phyloP scores from a whole-genome alignment of 2,797 vertebrate species.

The Etheostoma perlongum region DNA sequence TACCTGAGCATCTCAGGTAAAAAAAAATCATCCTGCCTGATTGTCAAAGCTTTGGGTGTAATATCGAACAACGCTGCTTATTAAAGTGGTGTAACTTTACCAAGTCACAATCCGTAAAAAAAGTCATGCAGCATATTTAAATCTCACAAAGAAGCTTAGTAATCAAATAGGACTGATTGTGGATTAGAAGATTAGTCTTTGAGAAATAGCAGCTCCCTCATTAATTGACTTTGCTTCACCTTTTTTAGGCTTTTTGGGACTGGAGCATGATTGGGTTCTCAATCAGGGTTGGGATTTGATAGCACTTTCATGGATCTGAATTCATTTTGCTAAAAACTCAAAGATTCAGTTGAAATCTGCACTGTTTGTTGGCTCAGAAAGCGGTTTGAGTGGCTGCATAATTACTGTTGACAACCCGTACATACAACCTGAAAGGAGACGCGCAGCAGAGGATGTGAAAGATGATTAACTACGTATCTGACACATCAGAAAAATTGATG shows the following conservation, averaged over 20 bases:
- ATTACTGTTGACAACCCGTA: slow-evolving; percentile 34
- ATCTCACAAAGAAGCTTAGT: slow-evolving; percentile 2
- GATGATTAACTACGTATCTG: slow-evolving; percentile 22
- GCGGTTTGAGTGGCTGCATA: slow-evolving; percentile 22
- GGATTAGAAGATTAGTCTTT: slow-evolving; percentile 14
- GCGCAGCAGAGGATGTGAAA: slow-evolving; percentile 24
- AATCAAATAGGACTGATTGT: slow-evolving; percentile 22
- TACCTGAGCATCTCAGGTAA: slow-evolving; percentile 91
- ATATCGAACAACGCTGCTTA: neutral
- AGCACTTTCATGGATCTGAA: slow-evolving; percentile 2
- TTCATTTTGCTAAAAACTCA: slow-evolving; percentile 4
- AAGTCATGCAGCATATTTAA: neutral
- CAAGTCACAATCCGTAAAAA: neutral
- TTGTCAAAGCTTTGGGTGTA: neutral
- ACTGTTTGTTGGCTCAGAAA: slow-evolving; percentile 10
- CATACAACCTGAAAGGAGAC: slow-evolving; percentile 44
- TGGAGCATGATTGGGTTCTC: slow-evolving; percentile 13
- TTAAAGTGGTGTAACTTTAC: neutral
- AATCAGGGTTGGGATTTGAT: neutral
- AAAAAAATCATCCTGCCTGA: neutral
- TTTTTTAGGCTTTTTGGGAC: neutral
- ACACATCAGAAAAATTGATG: slow-evolving; percentile 22
- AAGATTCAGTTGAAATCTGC: slow-evolving; percentile 15
- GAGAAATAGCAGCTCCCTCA: neutral
- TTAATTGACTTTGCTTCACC: slow-evolving; percentile 28